Percentiles rank a stretch among this genome's conserved stretches.
phyloP scores from a whole-genome alignment of 2,888 invertebrate genomes.

The Platycheirus rosarum region DNA sequence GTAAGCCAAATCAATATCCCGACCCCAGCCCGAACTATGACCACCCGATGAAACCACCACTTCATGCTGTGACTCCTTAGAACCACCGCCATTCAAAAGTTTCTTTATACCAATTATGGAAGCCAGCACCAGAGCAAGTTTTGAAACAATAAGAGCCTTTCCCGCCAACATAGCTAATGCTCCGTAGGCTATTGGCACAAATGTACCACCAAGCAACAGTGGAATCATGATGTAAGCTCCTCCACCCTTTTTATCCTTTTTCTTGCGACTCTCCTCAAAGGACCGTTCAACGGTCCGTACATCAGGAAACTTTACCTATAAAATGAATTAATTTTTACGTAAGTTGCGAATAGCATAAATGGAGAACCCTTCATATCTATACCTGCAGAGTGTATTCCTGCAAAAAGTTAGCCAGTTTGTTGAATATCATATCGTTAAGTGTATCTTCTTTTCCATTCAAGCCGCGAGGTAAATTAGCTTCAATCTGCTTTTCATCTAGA shows the following conservation, averaged over 20 bases:
- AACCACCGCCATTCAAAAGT: conserved; percentile 87
- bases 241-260: conserved; percentile 86
- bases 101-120: conserved; percentile 94
- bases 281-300: conserved; percentile 86
- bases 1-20: conserved; percentile 86
- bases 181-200: conserved; percentile 92
- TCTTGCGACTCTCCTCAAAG: conserved; percentile 85
- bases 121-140: conserved; percentile 91
- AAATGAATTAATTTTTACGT: conserved; percentile 20
- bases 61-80: conserved; percentile 87
- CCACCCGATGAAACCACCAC: conserved; percentile 88
- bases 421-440: conserved; percentile 89
- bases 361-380: conserved; percentile 74
- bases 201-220: conserved; percentile 90
- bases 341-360: not conserved
- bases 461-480: conserved; percentile 89
- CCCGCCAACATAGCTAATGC: conserved; percentile 92
- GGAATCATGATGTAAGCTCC: conserved; percentile 90
- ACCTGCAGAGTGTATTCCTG: conserved; percentile 91
- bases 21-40: conserved; percentile 89
- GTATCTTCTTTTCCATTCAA: conserved; percentile 88
- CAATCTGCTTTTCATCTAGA: conserved; percentile 85
- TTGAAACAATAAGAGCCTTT: conserved; percentile 93
- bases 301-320: conserved; percentile 89
- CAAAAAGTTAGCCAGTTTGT: conserved; percentile 89